A percentile compares a stretch with the other conserved stretches of the same genome.
Evolutionary conservation across 2,113 vertebrate species (phyloP).

Genomic region (Meles meles): DNA sequence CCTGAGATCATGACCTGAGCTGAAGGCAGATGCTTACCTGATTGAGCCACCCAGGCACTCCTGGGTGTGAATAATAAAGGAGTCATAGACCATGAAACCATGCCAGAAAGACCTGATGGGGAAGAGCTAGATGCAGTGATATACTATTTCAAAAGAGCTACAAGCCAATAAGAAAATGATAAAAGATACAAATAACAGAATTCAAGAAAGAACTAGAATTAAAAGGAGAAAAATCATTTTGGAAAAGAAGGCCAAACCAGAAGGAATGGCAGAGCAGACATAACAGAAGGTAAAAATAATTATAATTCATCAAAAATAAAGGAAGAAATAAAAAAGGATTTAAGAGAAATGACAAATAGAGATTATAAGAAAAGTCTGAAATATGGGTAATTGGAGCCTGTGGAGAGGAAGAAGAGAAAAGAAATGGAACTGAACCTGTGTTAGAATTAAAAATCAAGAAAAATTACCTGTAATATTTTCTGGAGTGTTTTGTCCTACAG

Average conservation of each 20-base stretch:
- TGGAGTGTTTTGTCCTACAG: background rate
- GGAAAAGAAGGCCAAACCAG: background rate
- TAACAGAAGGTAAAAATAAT: background rate
- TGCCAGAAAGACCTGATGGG: background rate
- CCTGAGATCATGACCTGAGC: background rate
- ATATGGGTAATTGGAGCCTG: background rate
- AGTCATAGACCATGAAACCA: background rate
- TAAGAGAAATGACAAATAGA: background rate
- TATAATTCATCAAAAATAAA: background rate
- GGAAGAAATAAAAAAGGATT: background rate
- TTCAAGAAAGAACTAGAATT: background rate
- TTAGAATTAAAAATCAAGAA: background rate
- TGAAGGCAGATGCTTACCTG: background rate
- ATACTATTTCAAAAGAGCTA: background rate
- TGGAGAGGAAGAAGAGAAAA: background rate
- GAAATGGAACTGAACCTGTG: background rate
- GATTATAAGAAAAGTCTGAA: background rate
- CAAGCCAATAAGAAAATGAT: background rate
- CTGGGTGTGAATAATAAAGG: background rate
- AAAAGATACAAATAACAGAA: background rate
- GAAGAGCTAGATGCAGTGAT: background rate
- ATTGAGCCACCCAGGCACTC: background rate
- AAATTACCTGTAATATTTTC: background rate
- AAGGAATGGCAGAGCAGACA: background rate
- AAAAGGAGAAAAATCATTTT: conserved; percentile 8